Evolutionary conservation across 2,888 invertebrate genomes (phyloP).

Genomic region (Mantis religiosa): DNA sequence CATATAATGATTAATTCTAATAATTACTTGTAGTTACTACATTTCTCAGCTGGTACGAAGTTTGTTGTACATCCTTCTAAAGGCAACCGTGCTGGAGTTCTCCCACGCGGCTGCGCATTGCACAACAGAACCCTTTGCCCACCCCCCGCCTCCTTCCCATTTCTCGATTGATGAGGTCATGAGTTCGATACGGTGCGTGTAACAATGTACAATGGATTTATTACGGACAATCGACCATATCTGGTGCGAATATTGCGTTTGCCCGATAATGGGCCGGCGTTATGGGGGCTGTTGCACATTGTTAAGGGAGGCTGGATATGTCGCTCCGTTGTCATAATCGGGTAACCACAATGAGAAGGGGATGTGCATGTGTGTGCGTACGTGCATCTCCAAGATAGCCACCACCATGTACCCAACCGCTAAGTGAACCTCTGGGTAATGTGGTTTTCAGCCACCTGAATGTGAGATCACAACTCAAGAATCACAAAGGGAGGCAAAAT

Average conservation of each 20-base stretch:
- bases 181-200: background rate
- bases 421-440: background rate
- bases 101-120: background rate
- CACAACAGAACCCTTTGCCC: background rate
- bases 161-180: background rate
- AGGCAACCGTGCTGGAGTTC: background rate
- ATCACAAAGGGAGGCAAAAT: background rate
- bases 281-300: background rate
- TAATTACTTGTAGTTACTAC: too few species aligned
- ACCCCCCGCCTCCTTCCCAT: background rate
- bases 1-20: too few species aligned
- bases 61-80: too few species aligned
- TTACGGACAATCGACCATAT: background rate
- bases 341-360: background rate
- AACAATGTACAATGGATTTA: background rate
- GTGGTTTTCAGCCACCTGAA: background rate
- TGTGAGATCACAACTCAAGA: background rate
- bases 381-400: background rate
- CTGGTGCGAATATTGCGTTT: background rate
- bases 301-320: background rate
- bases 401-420: background rate
- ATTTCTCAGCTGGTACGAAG: too few species aligned
- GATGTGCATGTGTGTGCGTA: background rate
- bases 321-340: background rate
- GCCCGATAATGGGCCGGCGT: background rate